phyloP scores from a whole-genome alignment of 2,113 vertebrate genomes.

The Pluvianellus socialis region DNA sequence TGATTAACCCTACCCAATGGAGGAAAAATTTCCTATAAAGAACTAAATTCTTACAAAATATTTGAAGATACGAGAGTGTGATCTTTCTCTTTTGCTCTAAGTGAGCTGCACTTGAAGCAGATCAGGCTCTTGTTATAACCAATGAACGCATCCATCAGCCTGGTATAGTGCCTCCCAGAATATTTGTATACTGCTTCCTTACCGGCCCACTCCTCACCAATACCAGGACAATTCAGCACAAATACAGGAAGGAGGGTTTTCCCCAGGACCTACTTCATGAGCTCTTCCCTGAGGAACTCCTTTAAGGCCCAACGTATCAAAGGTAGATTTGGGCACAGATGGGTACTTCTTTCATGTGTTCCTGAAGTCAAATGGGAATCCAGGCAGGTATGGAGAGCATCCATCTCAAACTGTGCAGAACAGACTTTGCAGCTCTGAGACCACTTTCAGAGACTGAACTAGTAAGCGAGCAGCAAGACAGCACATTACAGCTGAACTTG shows the following conservation, averaged over 20 bases:
- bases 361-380: background rate
- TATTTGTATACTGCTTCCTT: background rate
- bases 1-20: background rate
- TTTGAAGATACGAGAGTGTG: background rate
- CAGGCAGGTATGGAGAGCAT: background rate
- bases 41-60: background rate
- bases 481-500: background rate
- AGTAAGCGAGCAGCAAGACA: background rate
- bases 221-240: background rate
- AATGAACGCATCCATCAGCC: background rate
- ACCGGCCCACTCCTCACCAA: background rate
- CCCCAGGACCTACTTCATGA: background rate
- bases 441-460: background rate
- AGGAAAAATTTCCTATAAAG: background rate
- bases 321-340: background rate
- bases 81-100: background rate
- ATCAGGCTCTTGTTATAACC: background rate
- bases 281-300: background rate
- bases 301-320: background rate
- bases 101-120: background rate
- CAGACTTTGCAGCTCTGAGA: background rate
- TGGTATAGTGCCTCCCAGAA: background rate
- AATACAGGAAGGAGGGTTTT: background rate
- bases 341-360: background rate
- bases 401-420: background rate